Conservation (phyloP, 2,888 invertebrate genomes). For the Tiliacea aurago region DNA sequence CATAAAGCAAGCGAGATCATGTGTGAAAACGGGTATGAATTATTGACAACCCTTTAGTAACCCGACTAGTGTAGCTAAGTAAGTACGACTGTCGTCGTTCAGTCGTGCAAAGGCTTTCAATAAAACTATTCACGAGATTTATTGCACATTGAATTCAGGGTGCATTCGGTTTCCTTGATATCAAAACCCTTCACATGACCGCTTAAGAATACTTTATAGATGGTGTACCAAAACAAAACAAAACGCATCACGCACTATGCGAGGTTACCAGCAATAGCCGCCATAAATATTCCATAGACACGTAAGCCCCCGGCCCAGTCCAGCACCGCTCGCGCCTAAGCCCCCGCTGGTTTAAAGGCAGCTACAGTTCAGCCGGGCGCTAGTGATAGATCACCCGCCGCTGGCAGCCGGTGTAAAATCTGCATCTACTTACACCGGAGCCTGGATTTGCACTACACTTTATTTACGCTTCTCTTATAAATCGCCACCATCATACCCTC, state of each 20-base stretch:
- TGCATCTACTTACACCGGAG: conserved; percentile 81
- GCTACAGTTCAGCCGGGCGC: conserved; percentile 58
- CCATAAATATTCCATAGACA: background rate
- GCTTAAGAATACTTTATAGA: background rate
- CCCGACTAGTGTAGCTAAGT: background rate
- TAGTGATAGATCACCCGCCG: conserved; percentile 84
- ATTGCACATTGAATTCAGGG: background rate
- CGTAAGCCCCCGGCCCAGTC: background rate
- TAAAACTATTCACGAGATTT: background rate
- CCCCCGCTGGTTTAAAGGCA: conserved; percentile 44
- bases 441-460: conserved; percentile 80
- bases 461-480: conserved; percentile 79
- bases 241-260: background rate
- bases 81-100: background rate
- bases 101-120: background rate
- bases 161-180: background rate
- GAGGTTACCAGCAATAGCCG: too few species aligned
- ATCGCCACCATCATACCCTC: conserved; percentile 71
- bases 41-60: background rate
- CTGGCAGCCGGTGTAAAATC: conserved; percentile 79
- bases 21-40: background rate
- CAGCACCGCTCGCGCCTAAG: background rate
- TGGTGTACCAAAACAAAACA: background rate
- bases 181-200: too few species aligned
- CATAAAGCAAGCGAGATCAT: conserved; percentile 56